Evolutionary conservation across 2,888 invertebrate species (phyloP).

Genomic region (Hypercompe scribonia): DNA sequence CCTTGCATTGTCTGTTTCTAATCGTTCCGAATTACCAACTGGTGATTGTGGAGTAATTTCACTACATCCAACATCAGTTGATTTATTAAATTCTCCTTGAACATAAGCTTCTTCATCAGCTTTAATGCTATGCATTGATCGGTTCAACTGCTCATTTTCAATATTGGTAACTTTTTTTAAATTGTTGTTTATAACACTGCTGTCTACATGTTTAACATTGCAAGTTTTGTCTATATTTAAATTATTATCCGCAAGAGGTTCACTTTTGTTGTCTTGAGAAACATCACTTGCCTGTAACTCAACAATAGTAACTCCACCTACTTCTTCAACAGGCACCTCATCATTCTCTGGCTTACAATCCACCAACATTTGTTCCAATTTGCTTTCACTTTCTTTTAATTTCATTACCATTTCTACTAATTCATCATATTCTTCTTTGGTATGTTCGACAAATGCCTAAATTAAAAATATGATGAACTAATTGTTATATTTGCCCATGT

Average conservation of each 20-base stretch:
- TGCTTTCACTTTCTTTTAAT: conserved; percentile 90
- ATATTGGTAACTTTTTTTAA: conserved; percentile 81
- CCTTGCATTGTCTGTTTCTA: conserved; percentile 35
- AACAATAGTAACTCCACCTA: conserved; percentile 43
- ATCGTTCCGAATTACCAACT: conserved; percentile 32
- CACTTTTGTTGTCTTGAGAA: conserved; percentile 44
- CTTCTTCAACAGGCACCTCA: conserved; percentile 71
- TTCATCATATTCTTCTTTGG: conserved; percentile 87
- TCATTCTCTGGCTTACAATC: conserved; percentile 72
- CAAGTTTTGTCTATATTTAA: conserved; percentile 56
- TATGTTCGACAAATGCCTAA: conserved; percentile 84
- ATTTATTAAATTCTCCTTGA: conserved; percentile 46
- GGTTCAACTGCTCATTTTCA: conserved; percentile 82
- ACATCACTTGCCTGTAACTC: conserved; percentile 44
- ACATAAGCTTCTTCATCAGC: conserved; percentile 56
- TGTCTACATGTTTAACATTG: conserved; percentile 65
- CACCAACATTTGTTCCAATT: conserved; percentile 86
- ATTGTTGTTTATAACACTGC: conserved; percentile 60
- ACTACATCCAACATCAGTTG: conserved; percentile 37
- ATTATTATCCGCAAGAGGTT: conserved; percentile 41
- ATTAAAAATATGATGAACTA: conserved; percentile 67
- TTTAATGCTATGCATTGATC: conserved; percentile 67
- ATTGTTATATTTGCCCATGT: conserved; percentile 26
- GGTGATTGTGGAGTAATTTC: conserved; percentile 34
- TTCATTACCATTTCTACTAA: conserved; percentile 89